Base-by-base conservation (phyloP, 2,113 vertebrate species). In the Syngnathus typhle region DNA sequence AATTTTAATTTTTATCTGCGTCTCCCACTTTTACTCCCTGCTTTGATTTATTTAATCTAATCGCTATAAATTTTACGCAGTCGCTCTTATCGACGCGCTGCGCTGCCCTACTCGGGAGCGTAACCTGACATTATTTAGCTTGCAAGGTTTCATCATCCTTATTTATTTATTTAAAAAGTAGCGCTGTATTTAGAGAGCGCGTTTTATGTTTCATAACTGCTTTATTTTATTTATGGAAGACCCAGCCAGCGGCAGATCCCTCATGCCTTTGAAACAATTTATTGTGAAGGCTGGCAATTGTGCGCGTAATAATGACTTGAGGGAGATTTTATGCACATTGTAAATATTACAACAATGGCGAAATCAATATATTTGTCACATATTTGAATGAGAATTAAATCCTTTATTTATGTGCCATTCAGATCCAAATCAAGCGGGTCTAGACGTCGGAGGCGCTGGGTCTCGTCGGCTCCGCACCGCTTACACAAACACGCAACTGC, bases 401-500 rank as follows among this genome's bases (percentile, higher is more conserved):
- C 18, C 4, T 65, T 38, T 43, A 15, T 65, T 4, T 51, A 4
- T 68, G 2, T 64, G 4, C 61, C 18, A 73, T 68, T 37, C 82
- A 96, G 95, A 95, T 44, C 67, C 78, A 39, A 62, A 73, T 13
- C 89, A 90, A 75, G 92, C 91, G 61, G 80, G 78, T 64, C 68
- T 92, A n/a, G 96, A 98, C 54, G 72, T 65, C 19, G 87, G 87
- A n/a, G 59, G 90, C 83, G 72, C 82, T 47, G 93, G 93, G 49
- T 93, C 93, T 61, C 72, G 96, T 47, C 86, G 97, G 66, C 87
- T 99, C 75, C 93, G 96, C 77, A 99, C 96, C 1, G 95, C 97
- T 1, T 98, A 98, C 89, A 99, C 95, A 74, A 97, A 96, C 92
- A 96, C 95, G 0, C 97, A 99, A 82, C 91, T 99, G 27, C 90